Conservation (phyloP, 2,113 vertebrate species). For the Lampris megalopsis region DNA sequence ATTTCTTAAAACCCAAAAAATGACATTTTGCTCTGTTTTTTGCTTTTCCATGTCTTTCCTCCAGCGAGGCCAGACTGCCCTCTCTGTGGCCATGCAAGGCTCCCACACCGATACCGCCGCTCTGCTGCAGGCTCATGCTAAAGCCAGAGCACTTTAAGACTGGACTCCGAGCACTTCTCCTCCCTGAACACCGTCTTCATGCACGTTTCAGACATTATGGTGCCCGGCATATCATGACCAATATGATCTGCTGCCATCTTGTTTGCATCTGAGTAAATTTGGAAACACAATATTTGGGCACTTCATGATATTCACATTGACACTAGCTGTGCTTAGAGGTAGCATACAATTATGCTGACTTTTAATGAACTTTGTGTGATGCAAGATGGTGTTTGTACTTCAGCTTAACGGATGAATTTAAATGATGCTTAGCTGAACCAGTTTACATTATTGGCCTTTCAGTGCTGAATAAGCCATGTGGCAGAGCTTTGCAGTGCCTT, state of each 20-base stretch:
- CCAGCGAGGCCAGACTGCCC: conserved; percentile 89
- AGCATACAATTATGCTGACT: neutral
- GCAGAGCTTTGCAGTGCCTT: neutral
- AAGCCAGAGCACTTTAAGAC: conserved; percentile 59
- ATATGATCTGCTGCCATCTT: neutral
- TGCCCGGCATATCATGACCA: no score
- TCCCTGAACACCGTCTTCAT: conserved; percentile 18
- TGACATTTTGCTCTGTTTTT: neutral
- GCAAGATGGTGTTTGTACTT: neutral
- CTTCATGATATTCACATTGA: neutral
- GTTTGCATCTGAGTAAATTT: neutral
- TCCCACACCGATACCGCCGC: conserved; percentile 85
- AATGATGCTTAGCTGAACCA: neutral
- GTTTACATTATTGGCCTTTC: neutral
- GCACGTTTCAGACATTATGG: neutral
- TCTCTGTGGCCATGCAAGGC: conserved; percentile 85
- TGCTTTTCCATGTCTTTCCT: conserved; percentile 16
- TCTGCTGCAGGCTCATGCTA: conserved; percentile 86
- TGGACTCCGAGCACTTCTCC: neutral
- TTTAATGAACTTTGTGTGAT: neutral
- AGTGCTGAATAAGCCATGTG: neutral
- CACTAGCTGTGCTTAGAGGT: conserved; percentile 16
- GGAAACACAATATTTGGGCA: no score
- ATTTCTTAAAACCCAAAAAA: neutral
- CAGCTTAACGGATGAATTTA: neutral